Evolutionary conservation across 2,888 invertebrate genomes (phyloP).

Genomic region (Celastrina argiolus): DNA sequence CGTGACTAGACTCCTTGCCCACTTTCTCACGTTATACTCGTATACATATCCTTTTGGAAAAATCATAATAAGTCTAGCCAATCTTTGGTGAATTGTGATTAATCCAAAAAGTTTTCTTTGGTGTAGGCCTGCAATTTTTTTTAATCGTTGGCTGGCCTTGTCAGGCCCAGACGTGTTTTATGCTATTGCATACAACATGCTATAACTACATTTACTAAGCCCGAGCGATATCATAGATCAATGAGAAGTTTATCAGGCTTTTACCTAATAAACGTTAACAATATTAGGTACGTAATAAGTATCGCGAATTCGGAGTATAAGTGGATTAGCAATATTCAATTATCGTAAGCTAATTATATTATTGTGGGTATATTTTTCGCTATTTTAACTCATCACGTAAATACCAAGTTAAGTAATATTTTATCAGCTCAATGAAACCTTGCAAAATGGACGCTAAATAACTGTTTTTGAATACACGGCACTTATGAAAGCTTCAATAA

Average conservation of each 20-base stretch:
- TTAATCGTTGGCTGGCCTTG: too few relatives aligned
- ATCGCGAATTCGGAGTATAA: not conserved
- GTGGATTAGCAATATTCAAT: slow-evolving; percentile 9
- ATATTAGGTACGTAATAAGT: not conserved
- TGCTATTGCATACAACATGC: too few relatives aligned
- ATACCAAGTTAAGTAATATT: not conserved
- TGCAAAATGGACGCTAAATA: not conserved
- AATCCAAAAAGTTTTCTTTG: too few relatives aligned
- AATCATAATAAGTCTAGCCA: too few relatives aligned
- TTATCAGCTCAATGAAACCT: not conserved
- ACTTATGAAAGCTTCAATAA: slow-evolving; percentile 1
- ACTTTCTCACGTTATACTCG: not conserved
- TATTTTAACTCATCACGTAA: not conserved
- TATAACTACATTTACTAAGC: not conserved
- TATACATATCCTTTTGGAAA: not conserved
- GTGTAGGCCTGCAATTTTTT: too few relatives aligned
- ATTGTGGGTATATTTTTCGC: not conserved
- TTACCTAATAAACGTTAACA: slow-evolving; percentile 2
- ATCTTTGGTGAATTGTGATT: too few relatives aligned
- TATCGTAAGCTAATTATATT: slow-evolving; percentile 1
- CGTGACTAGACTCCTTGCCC: slow-evolving; percentile 10
- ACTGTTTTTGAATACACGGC: not conserved
- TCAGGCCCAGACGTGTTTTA: too few relatives aligned
- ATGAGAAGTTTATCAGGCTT: not conserved
- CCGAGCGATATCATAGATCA: not conserved